Evolutionary conservation across 2,797 vertebrate genomes (phyloP).

Genomic region (Sebastolobus altivelis): DNA sequence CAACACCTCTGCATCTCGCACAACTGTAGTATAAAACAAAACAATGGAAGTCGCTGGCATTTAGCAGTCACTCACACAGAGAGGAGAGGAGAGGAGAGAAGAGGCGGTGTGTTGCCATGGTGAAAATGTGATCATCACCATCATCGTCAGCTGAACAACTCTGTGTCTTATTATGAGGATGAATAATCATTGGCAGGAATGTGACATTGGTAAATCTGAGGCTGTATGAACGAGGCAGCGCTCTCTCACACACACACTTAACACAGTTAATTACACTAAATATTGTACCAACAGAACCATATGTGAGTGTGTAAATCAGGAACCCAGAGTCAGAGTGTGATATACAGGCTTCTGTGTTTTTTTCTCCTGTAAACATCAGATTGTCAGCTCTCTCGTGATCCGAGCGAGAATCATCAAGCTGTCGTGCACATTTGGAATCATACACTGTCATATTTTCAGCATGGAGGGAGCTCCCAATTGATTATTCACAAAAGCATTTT

Average conservation of each 20-base stretch:
- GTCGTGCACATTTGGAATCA: background rate
- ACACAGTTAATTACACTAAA: background rate
- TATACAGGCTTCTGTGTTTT: background rate
- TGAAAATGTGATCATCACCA: slow-evolving; percentile 38
- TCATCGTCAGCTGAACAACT: slow-evolving; percentile 10
- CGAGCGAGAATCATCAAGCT: background rate
- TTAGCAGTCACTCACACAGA: slow-evolving; percentile 4
- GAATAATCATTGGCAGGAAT: slow-evolving; percentile 16
- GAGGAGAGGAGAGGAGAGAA: background rate
- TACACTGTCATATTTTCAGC: background rate
- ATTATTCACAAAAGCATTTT: background rate
- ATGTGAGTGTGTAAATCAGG: background rate
- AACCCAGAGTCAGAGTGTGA: background rate
- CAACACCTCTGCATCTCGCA: background rate
- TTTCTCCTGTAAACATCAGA: background rate
- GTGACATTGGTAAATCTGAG: background rate
- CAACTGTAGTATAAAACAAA: background rate
- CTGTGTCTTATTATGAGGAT: slow-evolving; percentile 15
- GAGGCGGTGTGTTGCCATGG: slow-evolving; percentile 55
- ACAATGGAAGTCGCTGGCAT: slow-evolving; percentile 12
- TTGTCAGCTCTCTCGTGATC: background rate
- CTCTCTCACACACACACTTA: background rate
- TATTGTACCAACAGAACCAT: background rate
- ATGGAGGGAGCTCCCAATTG: background rate
- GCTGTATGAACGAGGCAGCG: background rate